phyloP scores from a whole-genome alignment of 2,113 vertebrate genomes.

The Spea bombifrons region DNA sequence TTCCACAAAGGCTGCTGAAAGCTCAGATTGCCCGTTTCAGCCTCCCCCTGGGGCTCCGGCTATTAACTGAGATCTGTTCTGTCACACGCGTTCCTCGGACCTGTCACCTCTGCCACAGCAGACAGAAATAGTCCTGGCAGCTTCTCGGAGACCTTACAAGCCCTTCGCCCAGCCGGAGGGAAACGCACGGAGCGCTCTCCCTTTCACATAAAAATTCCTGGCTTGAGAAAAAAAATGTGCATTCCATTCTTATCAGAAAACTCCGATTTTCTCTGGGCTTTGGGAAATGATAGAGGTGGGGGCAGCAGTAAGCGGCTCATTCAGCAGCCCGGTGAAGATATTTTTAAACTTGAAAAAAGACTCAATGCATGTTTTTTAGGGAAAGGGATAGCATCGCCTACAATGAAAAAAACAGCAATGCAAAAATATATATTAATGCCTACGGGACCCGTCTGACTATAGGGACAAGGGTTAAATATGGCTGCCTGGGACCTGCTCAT shows the following conservation, averaged over 20 bases:
- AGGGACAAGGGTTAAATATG: too few relatives aligned
- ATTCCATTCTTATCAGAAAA: slow-evolving; percentile 30
- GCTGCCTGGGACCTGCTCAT: too few relatives aligned
- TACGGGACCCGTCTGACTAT: too few relatives aligned
- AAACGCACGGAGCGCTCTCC: not conserved
- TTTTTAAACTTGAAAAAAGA: too few relatives aligned
- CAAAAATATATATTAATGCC: too few relatives aligned
- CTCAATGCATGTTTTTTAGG: too few relatives aligned
- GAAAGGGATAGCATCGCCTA: too few relatives aligned
- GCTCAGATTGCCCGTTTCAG: not conserved
- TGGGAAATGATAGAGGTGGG: not conserved
- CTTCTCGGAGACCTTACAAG: not conserved
- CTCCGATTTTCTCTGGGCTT: not conserved
- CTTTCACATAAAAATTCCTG: slow-evolving; percentile 6
- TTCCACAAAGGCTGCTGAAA: not conserved
- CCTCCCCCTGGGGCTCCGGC: not conserved
- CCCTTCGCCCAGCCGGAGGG: slow-evolving; percentile 8
- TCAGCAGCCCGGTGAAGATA: too few relatives aligned
- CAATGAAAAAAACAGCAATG: too few relatives aligned
- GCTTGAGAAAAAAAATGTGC: not conserved
- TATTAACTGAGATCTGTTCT: not conserved
- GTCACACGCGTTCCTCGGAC: slow-evolving; percentile 9
- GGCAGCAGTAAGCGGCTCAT: not conserved
- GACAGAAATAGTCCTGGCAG: slow-evolving; percentile 27
- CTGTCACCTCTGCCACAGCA: slow-evolving; percentile 23